Base-by-base conservation (phyloP, 2,797 vertebrate species). In the Myiotriccus ornatus region DNA sequence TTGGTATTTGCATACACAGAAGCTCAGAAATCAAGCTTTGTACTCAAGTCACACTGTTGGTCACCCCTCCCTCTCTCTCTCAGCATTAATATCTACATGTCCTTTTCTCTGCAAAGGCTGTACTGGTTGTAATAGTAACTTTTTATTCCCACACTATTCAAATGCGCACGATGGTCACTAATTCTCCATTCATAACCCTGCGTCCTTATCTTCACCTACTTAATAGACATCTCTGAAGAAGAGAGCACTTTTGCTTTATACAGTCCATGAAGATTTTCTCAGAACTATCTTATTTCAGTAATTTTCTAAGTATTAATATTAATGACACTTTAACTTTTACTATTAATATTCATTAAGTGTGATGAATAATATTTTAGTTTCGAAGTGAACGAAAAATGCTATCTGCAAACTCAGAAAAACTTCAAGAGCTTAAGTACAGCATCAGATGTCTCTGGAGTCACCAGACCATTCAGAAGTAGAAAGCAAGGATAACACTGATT, bases 91-190 rank as follows among this genome's bases (percentile, higher is more conserved):
- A 57, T 12, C 47, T n/a, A 11, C 1, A 6, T 37, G 41, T 32
- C 37, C 10, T 70, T 41, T 86, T 65, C 30, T 73, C 53, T 63
- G 27, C 25, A 77, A 89, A 79, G 18, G 21, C 22, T 73, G 20
- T 30, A 69, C 6, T 35, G 23, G 13, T 21, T 62, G 13, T 16
- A 82, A 74, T 3, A 85, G 28, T 8, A 79, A 65, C 22, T 63
- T 71, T 28, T 79, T 76, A 69, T 30, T 69, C 7, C 7, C 14
- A 60, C 7, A 34, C 18, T 44, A 23, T 49, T 55, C 44, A 70
- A 35, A 47, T 32, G 18, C 15, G 34, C 28, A 41, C 0, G 0
- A 22, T 35, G 35, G 27, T 56, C 27, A 71, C 32, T 34, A 47
- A 50, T 39, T 80, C 44, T 13, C 32, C 6, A 27, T 2, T 16